Evolutionary conservation across 2,113 vertebrate species (phyloP).

Genomic region (Hippocampus mohnikei): DNA sequence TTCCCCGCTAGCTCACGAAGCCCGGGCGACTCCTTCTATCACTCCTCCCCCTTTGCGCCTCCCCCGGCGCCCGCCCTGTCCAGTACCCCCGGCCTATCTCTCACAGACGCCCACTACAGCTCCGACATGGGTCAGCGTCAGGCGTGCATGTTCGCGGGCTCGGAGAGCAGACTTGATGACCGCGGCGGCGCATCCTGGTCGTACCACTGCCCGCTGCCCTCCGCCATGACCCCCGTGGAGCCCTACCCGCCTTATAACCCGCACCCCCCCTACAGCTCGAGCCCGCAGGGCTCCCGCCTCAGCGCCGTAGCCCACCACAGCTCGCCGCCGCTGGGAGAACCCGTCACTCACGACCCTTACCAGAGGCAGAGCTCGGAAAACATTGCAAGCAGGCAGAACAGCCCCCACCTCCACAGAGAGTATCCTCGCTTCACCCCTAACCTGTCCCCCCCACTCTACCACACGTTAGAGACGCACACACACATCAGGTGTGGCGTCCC

Average conservation of each 20-base stretch:
- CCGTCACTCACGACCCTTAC: conserved; percentile 76
- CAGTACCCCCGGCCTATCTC: conserved; percentile 72
- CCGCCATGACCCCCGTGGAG: conserved; percentile 86
- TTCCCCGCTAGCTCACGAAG: conserved; percentile 83
- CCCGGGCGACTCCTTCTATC: conserved; percentile 84
- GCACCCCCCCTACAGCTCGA: conserved; percentile 83
- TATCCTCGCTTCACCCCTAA: conserved; percentile 81
- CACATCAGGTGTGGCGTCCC: conserved; percentile 84
- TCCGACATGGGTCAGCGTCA: conserved; percentile 89
- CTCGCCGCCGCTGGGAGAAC: conserved; percentile 80
- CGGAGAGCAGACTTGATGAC: conserved; percentile 85
- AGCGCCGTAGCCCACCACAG: conserved; percentile 81
- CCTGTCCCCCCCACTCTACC: conserved; percentile 89
- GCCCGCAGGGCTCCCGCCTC: conserved; percentile 83
- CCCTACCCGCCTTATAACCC: conserved; percentile 87
- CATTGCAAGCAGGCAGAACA: conserved; percentile 81
- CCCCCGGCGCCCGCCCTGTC: conserved; percentile 42
- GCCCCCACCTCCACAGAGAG: conserved; percentile 72
- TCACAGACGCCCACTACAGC: conserved; percentile 80
- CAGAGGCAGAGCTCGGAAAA: conserved; percentile 78
- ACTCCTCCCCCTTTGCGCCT: conserved; percentile 71
- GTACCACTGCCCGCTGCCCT: conserved; percentile 82
- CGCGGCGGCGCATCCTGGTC: conserved; percentile 89
- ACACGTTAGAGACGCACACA: conserved; percentile 73
- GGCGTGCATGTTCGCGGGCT: conserved; percentile 92